These are phyloP conservation scores for Tethea ocularis DNA, from an alignment of 2,888 invertebrate species.

Conservation along the genomic window DNA sequence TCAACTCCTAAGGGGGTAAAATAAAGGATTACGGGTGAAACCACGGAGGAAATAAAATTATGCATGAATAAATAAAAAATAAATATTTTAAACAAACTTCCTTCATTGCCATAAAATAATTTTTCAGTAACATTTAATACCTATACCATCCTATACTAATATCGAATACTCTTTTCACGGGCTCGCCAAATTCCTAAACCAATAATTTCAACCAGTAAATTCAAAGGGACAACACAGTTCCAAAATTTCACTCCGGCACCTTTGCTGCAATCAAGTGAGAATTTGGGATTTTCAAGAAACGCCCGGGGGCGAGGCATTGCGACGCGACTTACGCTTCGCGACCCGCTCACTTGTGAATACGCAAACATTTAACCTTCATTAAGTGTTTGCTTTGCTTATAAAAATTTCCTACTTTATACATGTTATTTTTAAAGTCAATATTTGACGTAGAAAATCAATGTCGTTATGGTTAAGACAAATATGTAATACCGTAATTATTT, in stretches of 20 bases:
- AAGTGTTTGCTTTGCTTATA: conserved; percentile 73
- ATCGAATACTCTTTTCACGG: conserved; percentile 1
- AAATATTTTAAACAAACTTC: neutral
- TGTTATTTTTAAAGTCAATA: conserved; percentile 30
- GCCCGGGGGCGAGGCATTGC: conserved; percentile 18
- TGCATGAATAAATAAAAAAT: too few relatives aligned
- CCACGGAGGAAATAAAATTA: too few relatives aligned
- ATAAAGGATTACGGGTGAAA: too few relatives aligned
- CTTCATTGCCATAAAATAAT: neutral
- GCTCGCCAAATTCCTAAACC: conserved; percentile 5
- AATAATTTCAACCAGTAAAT: conserved; percentile 5
- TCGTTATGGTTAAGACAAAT: conserved; percentile 21
- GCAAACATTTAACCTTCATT: conserved; percentile 77
- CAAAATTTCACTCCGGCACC: conserved; percentile 27
- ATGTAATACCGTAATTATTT: neutral
- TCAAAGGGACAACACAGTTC: conserved; percentile 16
- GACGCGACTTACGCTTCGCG: conserved; percentile 6
- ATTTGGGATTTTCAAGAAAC: conserved; percentile 37
- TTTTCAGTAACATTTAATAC: neutral
- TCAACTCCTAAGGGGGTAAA: too few relatives aligned
- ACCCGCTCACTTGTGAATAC: conserved; percentile 57
- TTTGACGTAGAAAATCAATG: conserved; percentile 18
- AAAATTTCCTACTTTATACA: conserved; percentile 55
- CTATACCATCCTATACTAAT: too few relatives aligned
- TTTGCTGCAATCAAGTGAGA: conserved; percentile 37